A percentile compares a stretch with the other conserved stretches of the same genome.
Conservation (phyloP, 92 coral and sea anemone species). For the Diadumene lineata region DNA sequence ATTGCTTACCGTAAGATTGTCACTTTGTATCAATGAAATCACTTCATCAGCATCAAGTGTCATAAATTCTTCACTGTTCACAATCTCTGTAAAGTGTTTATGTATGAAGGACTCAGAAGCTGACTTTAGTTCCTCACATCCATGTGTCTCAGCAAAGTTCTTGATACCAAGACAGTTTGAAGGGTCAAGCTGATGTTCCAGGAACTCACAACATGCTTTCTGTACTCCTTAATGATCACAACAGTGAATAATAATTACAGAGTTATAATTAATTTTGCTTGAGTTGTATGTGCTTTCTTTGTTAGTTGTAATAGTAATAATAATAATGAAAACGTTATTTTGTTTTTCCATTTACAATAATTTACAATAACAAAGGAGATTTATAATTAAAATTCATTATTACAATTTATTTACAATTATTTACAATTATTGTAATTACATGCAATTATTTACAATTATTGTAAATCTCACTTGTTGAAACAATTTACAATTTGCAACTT, state of each 20-base stretch:
- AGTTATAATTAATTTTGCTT: no score
- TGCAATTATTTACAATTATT: no score
- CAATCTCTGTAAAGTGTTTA: slow-evolving; percentile 87
- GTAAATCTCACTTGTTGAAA: no score
- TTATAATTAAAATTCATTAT: no score
- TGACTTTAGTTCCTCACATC: slow-evolving; percentile 75
- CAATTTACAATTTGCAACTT: no score
- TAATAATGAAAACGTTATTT: no score
- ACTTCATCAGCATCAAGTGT: slow-evolving; percentile 67
- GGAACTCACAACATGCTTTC: slow-evolving; percentile 92
- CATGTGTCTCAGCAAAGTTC: slow-evolving; percentile 92
- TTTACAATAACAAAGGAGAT: no score
- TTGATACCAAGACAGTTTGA: slow-evolving; percentile 92
- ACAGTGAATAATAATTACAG: no score
- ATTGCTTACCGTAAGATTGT: slow-evolving; percentile 77
- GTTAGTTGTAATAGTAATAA: no score
- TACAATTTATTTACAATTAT: no score
- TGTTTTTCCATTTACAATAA: no score
- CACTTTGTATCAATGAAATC: slow-evolving; percentile 68
- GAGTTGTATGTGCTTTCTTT: not conserved
- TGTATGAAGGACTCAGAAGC: slow-evolving; percentile 86
- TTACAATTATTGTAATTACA: no score
- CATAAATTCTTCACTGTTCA: slow-evolving; percentile 87
- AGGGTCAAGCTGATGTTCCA: slow-evolving; percentile 88
- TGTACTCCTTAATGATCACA: slow-evolving; percentile 76